Evolutionary conservation across 2,113 vertebrate genomes (phyloP).

Genomic region (Misgurnus mizolepis): DNA sequence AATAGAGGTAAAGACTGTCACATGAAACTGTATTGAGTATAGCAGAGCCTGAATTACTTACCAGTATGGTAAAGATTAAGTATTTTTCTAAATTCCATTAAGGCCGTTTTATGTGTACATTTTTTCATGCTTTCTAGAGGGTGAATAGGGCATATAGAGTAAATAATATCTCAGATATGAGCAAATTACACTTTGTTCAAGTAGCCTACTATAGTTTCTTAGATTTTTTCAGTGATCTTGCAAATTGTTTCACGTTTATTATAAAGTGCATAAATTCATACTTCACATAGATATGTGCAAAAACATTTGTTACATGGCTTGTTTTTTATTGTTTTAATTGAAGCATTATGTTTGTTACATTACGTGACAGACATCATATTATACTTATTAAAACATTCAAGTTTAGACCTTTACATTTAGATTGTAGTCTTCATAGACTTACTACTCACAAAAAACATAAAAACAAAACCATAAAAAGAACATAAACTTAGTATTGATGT

Average conservation of each 20-base stretch:
- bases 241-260: too few relatives aligned
- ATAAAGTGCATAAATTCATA: too few relatives aligned
- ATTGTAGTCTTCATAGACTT: too few relatives aligned
- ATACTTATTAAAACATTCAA: background rate
- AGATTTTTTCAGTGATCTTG: too few relatives aligned
- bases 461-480: too few relatives aligned
- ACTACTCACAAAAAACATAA: too few relatives aligned
- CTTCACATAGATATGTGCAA: background rate
- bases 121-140: background rate
- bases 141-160: background rate
- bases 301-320: background rate
- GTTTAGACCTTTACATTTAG: too few relatives aligned
- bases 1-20: background rate
- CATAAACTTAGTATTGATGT: too few relatives aligned
- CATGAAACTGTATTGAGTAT: background rate
- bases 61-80: slow-evolving; percentile 2
- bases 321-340: background rate
- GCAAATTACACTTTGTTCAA: background rate
- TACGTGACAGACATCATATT: background rate
- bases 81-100: background rate
- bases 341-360: background rate
- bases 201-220: too few relatives aligned
- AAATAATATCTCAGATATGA: background rate
- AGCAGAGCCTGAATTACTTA: background rate
- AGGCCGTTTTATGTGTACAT: slow-evolving; percentile 1